Base-by-base conservation (phyloP, 2,797 vertebrate species). In the Esox masquinongy region DNA sequence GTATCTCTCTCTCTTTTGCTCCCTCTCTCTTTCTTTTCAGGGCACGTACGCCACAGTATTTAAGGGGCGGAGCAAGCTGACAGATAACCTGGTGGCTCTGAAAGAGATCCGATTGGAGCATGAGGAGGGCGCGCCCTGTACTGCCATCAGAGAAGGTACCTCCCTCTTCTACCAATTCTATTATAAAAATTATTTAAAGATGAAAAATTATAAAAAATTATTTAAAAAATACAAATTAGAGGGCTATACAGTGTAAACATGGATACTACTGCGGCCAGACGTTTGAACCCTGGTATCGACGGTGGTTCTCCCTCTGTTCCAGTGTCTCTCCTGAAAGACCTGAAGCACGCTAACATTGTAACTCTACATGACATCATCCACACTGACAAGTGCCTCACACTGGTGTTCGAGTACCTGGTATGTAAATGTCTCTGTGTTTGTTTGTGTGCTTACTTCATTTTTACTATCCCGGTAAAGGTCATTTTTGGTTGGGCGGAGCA, bases 301-400 rank as follows among this genome's bases (percentile, higher is more conserved):
- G n/a, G 14, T 22, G 2, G 34, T 68, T 12, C 34, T 8, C 16
- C 26, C 47, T 29, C 22, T 53, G 22, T 11, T 78, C 74, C 73
- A 95, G 94, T 95, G 79, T 95, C 94, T 77, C 92, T 95, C 11
- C 89, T 95, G 82, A 95, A 95, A 87, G 94, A 95, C 90, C 88
- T 95, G 90, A 95, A 95, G 81, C 94, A 95, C 17, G 94, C 94
- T 69, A 95, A 95, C 87, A 95, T 95, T 17, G 94, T 95, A 86
- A 95, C 94, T 36, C 93, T 95, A 49, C 94, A 95, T 81, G 94
- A 95, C 88, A 95, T 95, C 79, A 95, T 95, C 80, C 94, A 95
- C 87, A 95, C 94, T 76, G 94, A 95, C 86, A 94, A 95, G 93
- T 95, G 94, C 91, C 94, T 95, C 83, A 95, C 94, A n/a, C 93